phyloP scores from a whole-genome alignment of 2,113 vertebrate genomes.

The Accipiter virgatus region DNA sequence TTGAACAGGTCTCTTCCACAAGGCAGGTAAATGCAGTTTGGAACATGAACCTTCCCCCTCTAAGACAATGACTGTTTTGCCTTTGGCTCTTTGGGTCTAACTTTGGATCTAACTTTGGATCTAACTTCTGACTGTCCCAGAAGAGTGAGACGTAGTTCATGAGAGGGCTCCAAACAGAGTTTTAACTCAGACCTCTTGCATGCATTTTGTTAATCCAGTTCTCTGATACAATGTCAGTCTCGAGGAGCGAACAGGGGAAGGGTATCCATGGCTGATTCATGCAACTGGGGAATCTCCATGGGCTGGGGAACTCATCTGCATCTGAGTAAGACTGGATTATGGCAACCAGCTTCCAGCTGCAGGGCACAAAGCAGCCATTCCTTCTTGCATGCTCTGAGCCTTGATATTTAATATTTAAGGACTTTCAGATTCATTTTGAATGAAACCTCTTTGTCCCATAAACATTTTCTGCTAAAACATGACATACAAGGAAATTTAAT shows the following conservation, averaged over 20 bases:
- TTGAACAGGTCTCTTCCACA: neutral
- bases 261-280: neutral
- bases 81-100: neutral
- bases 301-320: neutral
- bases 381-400: neutral
- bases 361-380: neutral
- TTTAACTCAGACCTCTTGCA: neutral
- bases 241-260: neutral
- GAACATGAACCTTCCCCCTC: neutral
- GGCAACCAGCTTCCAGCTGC: neutral
- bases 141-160: neutral
- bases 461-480: neutral
- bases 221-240: neutral
- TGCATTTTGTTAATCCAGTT: neutral
- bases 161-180: neutral
- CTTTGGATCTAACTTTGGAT: neutral
- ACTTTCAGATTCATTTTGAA: neutral
- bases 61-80: neutral
- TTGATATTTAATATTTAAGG: neutral
- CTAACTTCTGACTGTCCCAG: neutral
- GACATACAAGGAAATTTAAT: neutral
- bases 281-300: neutral
- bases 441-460: neutral
- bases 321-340: neutral
- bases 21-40: neutral